Conservation (phyloP, 2,888 invertebrate genomes). For the Cenopis cana region DNA sequence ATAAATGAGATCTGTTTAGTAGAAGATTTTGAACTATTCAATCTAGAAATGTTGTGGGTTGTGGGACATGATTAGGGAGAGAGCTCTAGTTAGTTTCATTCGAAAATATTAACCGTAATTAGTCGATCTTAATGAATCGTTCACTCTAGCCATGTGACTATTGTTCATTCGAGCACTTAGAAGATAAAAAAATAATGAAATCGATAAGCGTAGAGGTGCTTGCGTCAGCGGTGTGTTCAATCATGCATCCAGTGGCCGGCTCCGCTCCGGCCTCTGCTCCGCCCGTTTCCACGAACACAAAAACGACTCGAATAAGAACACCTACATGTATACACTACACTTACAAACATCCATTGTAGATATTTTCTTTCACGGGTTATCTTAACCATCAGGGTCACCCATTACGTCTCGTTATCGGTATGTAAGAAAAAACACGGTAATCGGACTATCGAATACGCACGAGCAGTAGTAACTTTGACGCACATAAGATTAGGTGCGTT, state of each 20-base stretch:
- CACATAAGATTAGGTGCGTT: conserved; percentile 50
- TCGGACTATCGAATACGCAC: conserved; percentile 36
- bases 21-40: conserved; percentile 2
- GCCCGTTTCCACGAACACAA: conserved; percentile 5
- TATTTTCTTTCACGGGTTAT: conserved; percentile 40
- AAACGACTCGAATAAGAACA: conserved; percentile 1
- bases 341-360: conserved; percentile 25
- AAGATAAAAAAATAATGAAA: conserved; percentile 74
- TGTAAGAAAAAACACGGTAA: conserved; percentile 31
- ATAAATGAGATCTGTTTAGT: not conserved
- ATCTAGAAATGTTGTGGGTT: conserved; percentile 13
- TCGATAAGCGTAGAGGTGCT: conserved; percentile 70
- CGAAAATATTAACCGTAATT: conserved; percentile 49
- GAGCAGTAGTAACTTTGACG: conserved; percentile 47
- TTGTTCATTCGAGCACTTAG: conserved; percentile 47
- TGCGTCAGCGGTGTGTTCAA: conserved; percentile 74
- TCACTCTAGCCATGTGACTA: conserved; percentile 51
- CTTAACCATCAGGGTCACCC: conserved; percentile 28
- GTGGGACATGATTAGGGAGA: not conserved
- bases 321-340: not conserved
- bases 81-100: conserved; percentile 3
- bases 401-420: conserved; percentile 30
- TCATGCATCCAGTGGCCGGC: conserved; percentile 63
- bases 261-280: conserved; percentile 3
- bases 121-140: conserved; percentile 51